phyloP scores from a whole-genome alignment of 2,113 vertebrate genomes.

The Xiphophorus hellerii region DNA sequence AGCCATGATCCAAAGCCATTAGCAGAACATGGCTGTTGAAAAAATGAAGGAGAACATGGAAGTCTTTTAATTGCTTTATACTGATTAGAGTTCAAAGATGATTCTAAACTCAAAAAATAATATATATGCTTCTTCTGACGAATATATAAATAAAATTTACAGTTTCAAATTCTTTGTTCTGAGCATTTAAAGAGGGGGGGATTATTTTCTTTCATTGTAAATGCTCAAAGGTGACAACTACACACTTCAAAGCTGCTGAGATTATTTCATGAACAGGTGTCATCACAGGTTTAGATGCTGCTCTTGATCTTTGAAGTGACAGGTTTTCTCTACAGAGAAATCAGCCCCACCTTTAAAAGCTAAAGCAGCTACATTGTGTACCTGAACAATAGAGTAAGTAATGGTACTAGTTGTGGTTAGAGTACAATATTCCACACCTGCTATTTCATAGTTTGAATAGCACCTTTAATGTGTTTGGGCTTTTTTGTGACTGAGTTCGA shows the following conservation, averaged over 20 bases:
- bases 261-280: neutral
- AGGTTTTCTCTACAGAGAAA: neutral
- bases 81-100: slow-evolving; percentile 83
- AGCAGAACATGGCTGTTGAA: slow-evolving; percentile 84
- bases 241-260: neutral
- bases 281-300: neutral
- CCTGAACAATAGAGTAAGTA: neutral
- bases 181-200: neutral
- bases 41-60: slow-evolving; percentile 70
- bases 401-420: neutral
- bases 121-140: slow-evolving; percentile 1
- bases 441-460: neutral
- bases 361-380: neutral
- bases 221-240: neutral
- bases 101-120: slow-evolving; percentile 13
- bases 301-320: neutral
- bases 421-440: slow-evolving; percentile 11
- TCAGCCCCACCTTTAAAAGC: neutral
- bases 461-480: neutral
- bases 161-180: neutral
- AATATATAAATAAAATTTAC: neutral
- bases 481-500: neutral
- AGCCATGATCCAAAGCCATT: slow-evolving; percentile 91
- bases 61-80: slow-evolving; percentile 85
- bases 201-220: neutral